Percentiles rank a stretch among this genome's conserved stretches.
Conservation (phyloP, 2,797 vertebrate species). For the Neosilurus hyrtlii region DNA sequence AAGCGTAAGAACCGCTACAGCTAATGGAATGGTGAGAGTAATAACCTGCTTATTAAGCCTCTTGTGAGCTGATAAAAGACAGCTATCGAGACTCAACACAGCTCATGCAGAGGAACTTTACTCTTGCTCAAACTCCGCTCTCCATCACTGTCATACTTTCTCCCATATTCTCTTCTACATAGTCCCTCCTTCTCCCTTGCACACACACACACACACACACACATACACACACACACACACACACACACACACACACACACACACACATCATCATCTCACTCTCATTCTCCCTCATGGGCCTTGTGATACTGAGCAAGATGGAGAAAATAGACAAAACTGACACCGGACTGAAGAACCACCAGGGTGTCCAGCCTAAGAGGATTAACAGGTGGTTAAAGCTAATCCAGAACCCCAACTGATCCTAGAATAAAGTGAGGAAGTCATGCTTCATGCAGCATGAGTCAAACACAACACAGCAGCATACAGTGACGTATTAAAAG, state of each 20-base stretch:
- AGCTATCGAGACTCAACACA: neutral
- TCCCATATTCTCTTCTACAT: neutral
- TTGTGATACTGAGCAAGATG: conserved; percentile 5
- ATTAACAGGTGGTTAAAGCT: conserved; percentile 40
- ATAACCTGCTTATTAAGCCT: neutral
- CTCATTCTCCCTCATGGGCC: neutral
- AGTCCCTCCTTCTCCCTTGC: too few relatives aligned
- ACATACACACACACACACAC: neutral
- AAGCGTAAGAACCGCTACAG: neutral
- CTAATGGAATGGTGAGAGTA: neutral
- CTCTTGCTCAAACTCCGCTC: too few relatives aligned
- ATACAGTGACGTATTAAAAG: neutral
- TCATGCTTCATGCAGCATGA: neutral
- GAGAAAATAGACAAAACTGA: conserved; percentile 8
- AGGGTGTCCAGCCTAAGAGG: conserved; percentile 22
- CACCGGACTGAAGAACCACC: neutral
- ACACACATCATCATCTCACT: neutral
- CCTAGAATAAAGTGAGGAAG: conserved; percentile 20
- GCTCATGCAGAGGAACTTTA: conserved; percentile 1
- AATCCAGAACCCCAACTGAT: conserved; percentile 42
- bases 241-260: neutral
- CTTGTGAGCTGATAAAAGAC: neutral
- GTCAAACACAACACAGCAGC: conserved; percentile 5
- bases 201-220: neutral
- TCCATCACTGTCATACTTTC: neutral